These are phyloP conservation scores for Littorina saxatilis DNA, from an alignment of 1,140 invertebrate species.

Conservation along the genomic window DNA sequence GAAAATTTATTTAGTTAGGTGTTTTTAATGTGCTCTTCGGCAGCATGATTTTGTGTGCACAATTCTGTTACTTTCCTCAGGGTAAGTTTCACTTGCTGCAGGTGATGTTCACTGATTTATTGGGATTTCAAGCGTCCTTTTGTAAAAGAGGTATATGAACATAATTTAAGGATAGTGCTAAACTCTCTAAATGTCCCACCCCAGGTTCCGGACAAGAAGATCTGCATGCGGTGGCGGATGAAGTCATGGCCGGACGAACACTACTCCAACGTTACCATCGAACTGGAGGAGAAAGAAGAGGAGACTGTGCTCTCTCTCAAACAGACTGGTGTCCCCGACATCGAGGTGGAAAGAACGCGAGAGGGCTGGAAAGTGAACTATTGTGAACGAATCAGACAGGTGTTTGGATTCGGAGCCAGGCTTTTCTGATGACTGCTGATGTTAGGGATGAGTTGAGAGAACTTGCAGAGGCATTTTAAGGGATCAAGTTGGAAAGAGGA, in stretches of 20 bases:
- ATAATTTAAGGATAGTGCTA: too few relatives aligned
- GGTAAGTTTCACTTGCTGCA: too few relatives aligned
- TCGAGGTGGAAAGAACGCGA: constrained; percentile 87
- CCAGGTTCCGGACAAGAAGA: constrained; percentile 86
- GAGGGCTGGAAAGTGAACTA: constrained; percentile 95
- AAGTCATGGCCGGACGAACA: constrained; percentile 96
- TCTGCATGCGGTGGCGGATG: constrained; percentile 95
- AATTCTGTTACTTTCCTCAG: too few relatives aligned
- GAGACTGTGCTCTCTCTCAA: constrained; percentile 87
- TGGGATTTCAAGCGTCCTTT: too few relatives aligned
- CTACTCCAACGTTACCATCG: constrained; percentile 91
- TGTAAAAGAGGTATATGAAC: too few relatives aligned
- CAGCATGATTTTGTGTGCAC: too few relatives aligned
- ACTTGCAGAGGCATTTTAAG: background rate
- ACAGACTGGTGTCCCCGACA: constrained; percentile 87
- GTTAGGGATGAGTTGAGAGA: too few relatives aligned
- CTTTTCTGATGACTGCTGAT: constrained; percentile 76
- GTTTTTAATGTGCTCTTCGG: too few relatives aligned
- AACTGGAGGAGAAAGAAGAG: constrained; percentile 89
- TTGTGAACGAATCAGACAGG: constrained; percentile 93
- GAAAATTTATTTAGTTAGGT: too few relatives aligned
- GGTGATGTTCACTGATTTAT: too few relatives aligned
- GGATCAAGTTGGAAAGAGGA: background rate
- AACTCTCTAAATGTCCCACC: too few relatives aligned
- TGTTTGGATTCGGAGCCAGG: constrained; percentile 92